Percentiles rank a stretch among this genome's conserved stretches.
Evolutionary conservation across 2,113 vertebrate species (phyloP).

Genomic region (Pleuronectes platessa): DNA sequence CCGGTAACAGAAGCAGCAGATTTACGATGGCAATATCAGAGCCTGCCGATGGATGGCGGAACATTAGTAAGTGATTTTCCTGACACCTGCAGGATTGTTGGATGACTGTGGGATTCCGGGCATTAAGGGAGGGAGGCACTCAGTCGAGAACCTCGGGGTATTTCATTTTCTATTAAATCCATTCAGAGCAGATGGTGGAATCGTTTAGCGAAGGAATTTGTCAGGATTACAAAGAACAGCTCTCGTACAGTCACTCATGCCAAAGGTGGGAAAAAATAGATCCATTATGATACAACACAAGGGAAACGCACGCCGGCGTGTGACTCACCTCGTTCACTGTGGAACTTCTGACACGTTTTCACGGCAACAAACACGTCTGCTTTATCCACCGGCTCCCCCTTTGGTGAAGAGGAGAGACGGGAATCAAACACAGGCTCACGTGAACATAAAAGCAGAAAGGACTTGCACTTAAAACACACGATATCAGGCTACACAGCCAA

Average conservation of each 20-base stretch:
- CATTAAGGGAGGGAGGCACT: not conserved
- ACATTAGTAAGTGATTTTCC: slow-evolving; percentile 5
- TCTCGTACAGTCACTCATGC: slow-evolving; percentile 23
- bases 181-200: slow-evolving; percentile 14
- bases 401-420: slow-evolving; percentile 28
- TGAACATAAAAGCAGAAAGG: not conserved
- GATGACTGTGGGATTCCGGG: slow-evolving; percentile 9
- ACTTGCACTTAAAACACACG: not conserved
- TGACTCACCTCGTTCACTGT: slow-evolving; percentile 93
- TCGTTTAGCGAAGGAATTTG: not conserved
- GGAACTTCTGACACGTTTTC: slow-evolving; percentile 97
- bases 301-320: not conserved
- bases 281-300: slow-evolving; percentile 34
- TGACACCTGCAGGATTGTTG: slow-evolving; percentile 12
- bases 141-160: not conserved
- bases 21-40: slow-evolving; percentile 19
- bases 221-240: slow-evolving; percentile 10
- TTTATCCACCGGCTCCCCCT: slow-evolving; percentile 89
- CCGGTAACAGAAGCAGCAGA: slow-evolving; percentile 34
- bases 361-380: slow-evolving; percentile 94
- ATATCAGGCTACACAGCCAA: not conserved
- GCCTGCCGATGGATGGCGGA: slow-evolving; percentile 6
- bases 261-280: slow-evolving; percentile 39
- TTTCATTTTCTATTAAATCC: slow-evolving; percentile 10
- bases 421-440: slow-evolving; percentile 10